Evolutionary conservation across 2,797 vertebrate species (phyloP), one percentile per base, ranked within the genome.

Genomic region (Chromis chromis): DNA sequence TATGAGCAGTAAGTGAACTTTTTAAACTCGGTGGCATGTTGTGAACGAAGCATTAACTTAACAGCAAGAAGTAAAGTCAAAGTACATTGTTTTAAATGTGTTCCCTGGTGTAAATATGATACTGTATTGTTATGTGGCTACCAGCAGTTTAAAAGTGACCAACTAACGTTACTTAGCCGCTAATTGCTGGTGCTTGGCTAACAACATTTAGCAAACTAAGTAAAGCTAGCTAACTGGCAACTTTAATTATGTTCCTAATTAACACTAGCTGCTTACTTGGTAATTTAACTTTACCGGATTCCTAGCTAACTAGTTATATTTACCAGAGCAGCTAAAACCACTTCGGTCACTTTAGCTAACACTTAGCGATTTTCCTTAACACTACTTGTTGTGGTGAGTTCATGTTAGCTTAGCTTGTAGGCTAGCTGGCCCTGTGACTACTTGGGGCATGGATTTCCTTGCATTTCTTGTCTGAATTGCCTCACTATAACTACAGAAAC

Each of bases 1-100:
- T 86, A 96, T 96, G 95, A 95, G 93, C 93, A 95, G 95, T 96
- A 94, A 95, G 94, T 93, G 50, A 90, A 93, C 89, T 93, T 93
- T 89, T 75, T 31, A 64, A 81, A 93, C 69, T 84, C 78, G 65
- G 40, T 50, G 76, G 69, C 75, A 31, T 68, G 66, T 57, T 49
- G 67, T 36, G 64, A 75, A 58, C 55, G 55, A 68, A 49, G 40
- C 52, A 2, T 58, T 66, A 58, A 52, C 19, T 69, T 24, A 44
- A 22, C 48, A 40, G 31, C 21, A 49, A 50, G 19, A 22, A 12
- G 21, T 66, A 6, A 24, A 49, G 33, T 3, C 40, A 33, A 33
- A 25, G 46, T 36, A 39, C 6, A 3, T n/a, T 5, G 6, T 56
- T 70, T 63, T 16, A 40, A 39, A 17, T 22, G 55, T 59, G 4